These are phyloP conservation scores for Campaea margaritaria DNA, from an alignment of 2,888 invertebrate species.

Conservation along the genomic window DNA sequence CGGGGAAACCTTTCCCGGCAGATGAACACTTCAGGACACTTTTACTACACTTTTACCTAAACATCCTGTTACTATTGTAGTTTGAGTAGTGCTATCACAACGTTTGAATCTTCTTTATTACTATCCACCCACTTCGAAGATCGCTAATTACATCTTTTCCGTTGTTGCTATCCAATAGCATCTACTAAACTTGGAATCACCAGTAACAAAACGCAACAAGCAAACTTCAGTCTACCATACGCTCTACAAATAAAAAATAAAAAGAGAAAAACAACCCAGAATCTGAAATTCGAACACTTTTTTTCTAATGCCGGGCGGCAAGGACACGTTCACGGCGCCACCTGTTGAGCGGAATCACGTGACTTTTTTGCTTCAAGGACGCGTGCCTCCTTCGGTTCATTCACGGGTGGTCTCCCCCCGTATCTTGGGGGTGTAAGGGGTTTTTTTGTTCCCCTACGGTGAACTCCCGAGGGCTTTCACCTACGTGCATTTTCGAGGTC, in stretches of 20 bases:
- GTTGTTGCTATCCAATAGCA: background rate
- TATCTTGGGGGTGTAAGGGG: conserved; percentile 79
- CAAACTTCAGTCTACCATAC: conserved; percentile 18
- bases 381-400: conserved; percentile 83
- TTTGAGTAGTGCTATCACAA: too few relatives aligned
- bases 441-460: conserved; percentile 83
- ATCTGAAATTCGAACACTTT: conserved; percentile 51
- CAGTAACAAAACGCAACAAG: conserved; percentile 10
- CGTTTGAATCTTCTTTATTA: too few relatives aligned
- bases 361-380: conserved; percentile 85
- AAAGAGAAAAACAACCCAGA: conserved; percentile 43
- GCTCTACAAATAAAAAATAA: conserved; percentile 25
- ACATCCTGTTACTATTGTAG: too few relatives aligned
- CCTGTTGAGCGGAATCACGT: conserved; percentile 83
- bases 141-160: too few relatives aligned
- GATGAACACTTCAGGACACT: too few relatives aligned
- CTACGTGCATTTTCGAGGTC: conserved; percentile 85
- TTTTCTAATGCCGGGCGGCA: conserved; percentile 73
- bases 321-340: conserved; percentile 82
- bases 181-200: background rate
- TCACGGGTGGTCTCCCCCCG: conserved; percentile 79
- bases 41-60: too few relatives aligned
- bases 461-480: conserved; percentile 83
- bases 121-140: too few relatives aligned
- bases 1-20: too few relatives aligned